Evolutionary conservation across 2,888 invertebrate species (phyloP).

Genomic region (Drosophila ochracea): DNA sequence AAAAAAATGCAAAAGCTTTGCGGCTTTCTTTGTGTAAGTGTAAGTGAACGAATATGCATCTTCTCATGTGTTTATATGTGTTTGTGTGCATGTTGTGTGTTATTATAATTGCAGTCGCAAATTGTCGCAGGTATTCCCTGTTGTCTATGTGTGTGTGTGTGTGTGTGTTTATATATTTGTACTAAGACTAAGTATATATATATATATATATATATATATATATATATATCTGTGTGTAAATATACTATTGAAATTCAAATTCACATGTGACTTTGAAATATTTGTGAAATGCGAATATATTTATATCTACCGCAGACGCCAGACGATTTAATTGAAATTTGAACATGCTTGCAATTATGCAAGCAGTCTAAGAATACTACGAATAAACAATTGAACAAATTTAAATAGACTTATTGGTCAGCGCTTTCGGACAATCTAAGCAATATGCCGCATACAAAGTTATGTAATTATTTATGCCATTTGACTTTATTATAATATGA

Average conservation of each 20-base stretch:
- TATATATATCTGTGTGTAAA: not conserved
- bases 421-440: constrained; percentile 3
- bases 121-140: constrained; percentile 43
- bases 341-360: constrained; percentile 51
- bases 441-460: not conserved
- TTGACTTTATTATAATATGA: not conserved
- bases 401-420: not conserved
- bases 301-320: constrained; percentile 49
- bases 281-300: constrained; percentile 39
- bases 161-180: not conserved
- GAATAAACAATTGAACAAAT: not conserved
- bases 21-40: constrained; percentile 43
- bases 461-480: not conserved
- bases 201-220: not conserved
- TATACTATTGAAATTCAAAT: constrained; percentile 19
- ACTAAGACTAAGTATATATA: not conserved
- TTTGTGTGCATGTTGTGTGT: constrained; percentile 2
- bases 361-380: constrained; percentile 34
- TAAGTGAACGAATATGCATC: constrained; percentile 3
- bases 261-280: constrained; percentile 17
- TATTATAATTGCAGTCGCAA: constrained; percentile 27
- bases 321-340: constrained; percentile 48
- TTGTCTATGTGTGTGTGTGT: not conserved
- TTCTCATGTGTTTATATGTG: not conserved
- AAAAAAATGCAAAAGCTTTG: constrained; percentile 67